These are phyloP conservation scores for Orthosia incerta DNA, from an alignment of 2,888 invertebrate genomes.

Conservation along the genomic window DNA sequence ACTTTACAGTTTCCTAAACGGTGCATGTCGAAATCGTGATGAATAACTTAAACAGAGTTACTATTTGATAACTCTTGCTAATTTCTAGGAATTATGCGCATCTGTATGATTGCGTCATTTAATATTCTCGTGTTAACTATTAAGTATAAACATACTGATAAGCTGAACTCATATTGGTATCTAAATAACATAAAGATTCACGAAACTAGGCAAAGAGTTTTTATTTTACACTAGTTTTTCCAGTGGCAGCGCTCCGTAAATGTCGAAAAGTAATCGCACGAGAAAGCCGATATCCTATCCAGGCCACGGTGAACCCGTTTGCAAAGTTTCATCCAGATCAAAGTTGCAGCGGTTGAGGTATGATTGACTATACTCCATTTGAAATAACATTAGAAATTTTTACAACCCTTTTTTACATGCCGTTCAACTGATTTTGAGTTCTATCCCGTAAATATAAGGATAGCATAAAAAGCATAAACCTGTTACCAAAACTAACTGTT, in stretches of 20 bases:
- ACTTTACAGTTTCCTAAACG: slow-evolving; percentile 57
- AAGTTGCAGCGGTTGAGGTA: neutral
- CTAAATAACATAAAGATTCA: neutral
- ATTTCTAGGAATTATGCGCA: slow-evolving; percentile 37
- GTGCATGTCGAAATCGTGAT: slow-evolving; percentile 25
- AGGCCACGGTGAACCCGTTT: neutral
- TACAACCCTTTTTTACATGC: no score
- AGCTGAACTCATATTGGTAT: slow-evolving; percentile 9
- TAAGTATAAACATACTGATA: slow-evolving; percentile 42
- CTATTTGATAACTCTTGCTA: slow-evolving; percentile 19
- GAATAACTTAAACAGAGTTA: slow-evolving; percentile 7
- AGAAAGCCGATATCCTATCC: neutral
- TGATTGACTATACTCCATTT: no score
- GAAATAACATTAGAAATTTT: no score
- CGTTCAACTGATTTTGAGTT: no score
- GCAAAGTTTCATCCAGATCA: neutral
- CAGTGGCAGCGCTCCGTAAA: neutral
- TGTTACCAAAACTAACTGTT: no score
- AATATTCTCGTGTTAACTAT: slow-evolving; percentile 15
- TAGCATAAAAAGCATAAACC: no score
- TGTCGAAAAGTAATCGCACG: neutral
- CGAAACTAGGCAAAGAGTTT: neutral
- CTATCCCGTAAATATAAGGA: no score
- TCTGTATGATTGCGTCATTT: slow-evolving; percentile 37
- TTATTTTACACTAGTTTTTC: neutral